Conservation (phyloP, 2,888 invertebrate species). For the Drosophila melanosoma region DNA sequence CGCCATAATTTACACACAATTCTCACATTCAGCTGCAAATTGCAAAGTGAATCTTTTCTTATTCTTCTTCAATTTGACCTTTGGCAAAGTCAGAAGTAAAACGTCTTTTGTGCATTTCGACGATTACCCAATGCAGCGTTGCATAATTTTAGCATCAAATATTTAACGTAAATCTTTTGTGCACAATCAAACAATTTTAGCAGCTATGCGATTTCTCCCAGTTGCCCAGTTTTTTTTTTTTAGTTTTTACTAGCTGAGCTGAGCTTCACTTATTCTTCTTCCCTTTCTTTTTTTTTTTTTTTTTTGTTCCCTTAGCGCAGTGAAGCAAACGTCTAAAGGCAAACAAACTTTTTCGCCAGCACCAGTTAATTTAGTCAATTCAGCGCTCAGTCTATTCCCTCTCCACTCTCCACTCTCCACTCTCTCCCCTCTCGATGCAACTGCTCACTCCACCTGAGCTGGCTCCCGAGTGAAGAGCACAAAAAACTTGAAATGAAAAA, state of each 20-base stretch:
- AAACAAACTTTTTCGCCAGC: constrained; percentile 74
- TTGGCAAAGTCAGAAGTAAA: constrained; percentile 47
- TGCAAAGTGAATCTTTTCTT: constrained; percentile 14
- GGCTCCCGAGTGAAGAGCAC: constrained; percentile 8
- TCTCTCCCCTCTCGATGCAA: not conserved
- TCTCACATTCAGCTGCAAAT: constrained; percentile 13
- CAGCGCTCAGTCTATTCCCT: constrained; percentile 43
- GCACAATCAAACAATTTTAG: constrained; percentile 72
- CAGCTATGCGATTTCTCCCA: constrained; percentile 32
- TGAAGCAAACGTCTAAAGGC: constrained; percentile 71
- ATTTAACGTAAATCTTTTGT: constrained; percentile 79
- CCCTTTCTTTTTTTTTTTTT: not conserved
- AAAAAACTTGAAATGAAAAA: not conserved
- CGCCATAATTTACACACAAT: not conserved
- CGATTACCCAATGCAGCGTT: constrained; percentile 77
- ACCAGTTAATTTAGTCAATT: constrained; percentile 79
- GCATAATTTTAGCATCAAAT: constrained; percentile 80
- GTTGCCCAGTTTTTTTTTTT: constrained; percentile 29
- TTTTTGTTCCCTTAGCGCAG: constrained; percentile 34
- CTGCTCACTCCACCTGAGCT: constrained; percentile 18
- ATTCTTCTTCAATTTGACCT: constrained; percentile 21
- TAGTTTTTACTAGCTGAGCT: constrained; percentile 18
- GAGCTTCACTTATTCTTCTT: constrained; percentile 1
- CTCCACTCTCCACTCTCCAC: not conserved
- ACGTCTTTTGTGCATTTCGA: constrained; percentile 66